A percentile compares a stretch with the other conserved stretches of the same genome.
phyloP scores from a whole-genome alignment of 2,888 invertebrate genomes.

The Cantharis nigra region DNA sequence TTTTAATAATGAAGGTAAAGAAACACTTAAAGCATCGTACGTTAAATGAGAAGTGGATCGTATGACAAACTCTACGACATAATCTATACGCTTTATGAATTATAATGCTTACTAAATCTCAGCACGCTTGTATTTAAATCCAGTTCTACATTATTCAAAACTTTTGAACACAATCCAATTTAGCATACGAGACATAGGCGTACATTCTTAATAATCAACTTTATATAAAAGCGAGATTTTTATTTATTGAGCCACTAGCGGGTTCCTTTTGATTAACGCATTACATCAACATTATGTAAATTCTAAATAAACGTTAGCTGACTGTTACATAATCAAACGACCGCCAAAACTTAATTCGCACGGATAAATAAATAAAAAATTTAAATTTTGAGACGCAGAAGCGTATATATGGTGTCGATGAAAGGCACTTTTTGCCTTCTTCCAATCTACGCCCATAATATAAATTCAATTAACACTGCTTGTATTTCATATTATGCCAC shows the following conservation, averaged over 20 bases:
- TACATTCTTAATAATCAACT: conserved; percentile 31
- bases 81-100: conserved; percentile 28
- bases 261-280: conserved; percentile 21
- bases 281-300: conserved; percentile 26
- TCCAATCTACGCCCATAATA: conserved; percentile 38
- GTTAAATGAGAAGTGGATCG: conserved; percentile 13
- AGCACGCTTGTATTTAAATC: conserved; percentile 31
- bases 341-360: neutral
- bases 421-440: conserved; percentile 22
- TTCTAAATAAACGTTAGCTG: conserved; percentile 26
- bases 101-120: conserved; percentile 29
- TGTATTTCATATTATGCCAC: conserved; percentile 41
- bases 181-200: conserved; percentile 35
- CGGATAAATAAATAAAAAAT: neutral
- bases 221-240: conserved; percentile 19
- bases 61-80: conserved; percentile 25
- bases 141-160: conserved; percentile 31
- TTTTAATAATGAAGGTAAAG: neutral
- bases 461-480: conserved; percentile 42
- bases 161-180: conserved; percentile 30
- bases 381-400: neutral
- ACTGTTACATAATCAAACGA: conserved; percentile 1
- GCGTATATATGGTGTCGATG: conserved; percentile 7
- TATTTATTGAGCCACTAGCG: conserved; percentile 25
- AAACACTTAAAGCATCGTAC: conserved; percentile 3